Conservation (phyloP, 2,113 vertebrate species). For the Dipodomys spectabilis region DNA sequence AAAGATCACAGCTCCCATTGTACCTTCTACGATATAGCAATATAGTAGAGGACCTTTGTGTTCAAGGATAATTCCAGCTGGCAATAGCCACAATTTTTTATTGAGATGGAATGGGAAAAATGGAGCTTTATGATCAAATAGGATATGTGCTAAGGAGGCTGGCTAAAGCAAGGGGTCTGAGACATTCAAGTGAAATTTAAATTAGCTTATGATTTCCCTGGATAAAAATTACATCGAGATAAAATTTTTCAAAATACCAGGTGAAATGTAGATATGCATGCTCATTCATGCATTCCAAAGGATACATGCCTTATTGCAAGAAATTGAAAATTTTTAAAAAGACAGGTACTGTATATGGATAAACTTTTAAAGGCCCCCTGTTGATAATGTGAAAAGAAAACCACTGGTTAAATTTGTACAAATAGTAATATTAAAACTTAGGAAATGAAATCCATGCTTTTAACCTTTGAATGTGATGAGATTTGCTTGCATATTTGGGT, state of each 20-base stretch:
- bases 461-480: background rate
- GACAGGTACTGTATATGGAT: background rate
- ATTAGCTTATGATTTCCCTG: slow-evolving; percentile 50
- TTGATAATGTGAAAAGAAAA: slow-evolving; percentile 38
- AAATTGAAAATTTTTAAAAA: background rate
- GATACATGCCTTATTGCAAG: background rate
- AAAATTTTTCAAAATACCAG: slow-evolving; percentile 13
- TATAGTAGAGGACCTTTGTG: background rate
- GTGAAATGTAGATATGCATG: background rate
- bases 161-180: background rate
- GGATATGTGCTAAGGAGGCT: slow-evolving; percentile 36
- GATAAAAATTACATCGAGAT: slow-evolving; percentile 35
- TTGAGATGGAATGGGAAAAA: slow-evolving; percentile 20
- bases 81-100: background rate
- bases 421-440: background rate
- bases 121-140: slow-evolving; percentile 16
- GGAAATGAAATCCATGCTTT: background rate
- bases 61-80: slow-evolving; percentile 2
- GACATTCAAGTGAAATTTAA: slow-evolving; percentile 49
- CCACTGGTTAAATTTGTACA: slow-evolving; percentile 46
- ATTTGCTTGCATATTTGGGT: background rate
- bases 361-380: background rate
- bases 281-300: background rate
- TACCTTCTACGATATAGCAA: background rate
- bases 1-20: background rate